Evolutionary conservation across 2,888 invertebrate genomes (phyloP), one percentile per base, ranked within the genome.

Genomic region (Malacosoma neustria): DNA sequence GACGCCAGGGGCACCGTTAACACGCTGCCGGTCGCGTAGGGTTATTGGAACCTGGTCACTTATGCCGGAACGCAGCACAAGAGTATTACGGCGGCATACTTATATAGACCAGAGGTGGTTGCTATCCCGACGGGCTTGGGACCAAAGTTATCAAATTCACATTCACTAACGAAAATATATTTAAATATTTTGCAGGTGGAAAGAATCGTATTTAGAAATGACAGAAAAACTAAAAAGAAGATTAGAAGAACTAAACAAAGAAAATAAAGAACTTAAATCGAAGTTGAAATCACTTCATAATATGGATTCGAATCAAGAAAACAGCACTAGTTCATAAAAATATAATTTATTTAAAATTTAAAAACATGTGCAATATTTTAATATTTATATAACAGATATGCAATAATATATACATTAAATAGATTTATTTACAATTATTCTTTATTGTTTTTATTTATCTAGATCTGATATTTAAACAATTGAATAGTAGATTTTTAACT

Each of bases 121-220:
- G n/a, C n/a, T n/a, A n/a, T n/a, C n/a, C n/a, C n/a, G n/a, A n/a
- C n/a, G n/a, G n/a, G n/a, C n/a, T n/a, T n/a, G n/a, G n/a, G n/a
- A n/a, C n/a, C n/a, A n/a, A n/a, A n/a, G n/a, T n/a, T n/a, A n/a
- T n/a, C n/a, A n/a, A n/a, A n/a, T n/a, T n/a, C n/a, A n/a, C n/a
- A n/a, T n/a, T n/a, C n/a, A n/a, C n/a, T n/a, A n/a, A n/a, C n/a
- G n/a, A n/a, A n/a, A n/a, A n/a, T n/a, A n/a, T n/a, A n/a, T n/a
- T n/a, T 52, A 1, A 33, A 30, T 30, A 14, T 36, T 37, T 68
- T 72, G 38, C 57, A 91, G 90, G 42, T 93, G 92, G 89, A 89
- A 89, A 55, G 77, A 81, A 22, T 89, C 90, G n/a, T 86, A 91
- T 14, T 72, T 89, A 38, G 88, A 89, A 34, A 84, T 92, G 51